Base-by-base conservation (phyloP, 1,140 invertebrate genomes). In the Magallana angulata region DNA sequence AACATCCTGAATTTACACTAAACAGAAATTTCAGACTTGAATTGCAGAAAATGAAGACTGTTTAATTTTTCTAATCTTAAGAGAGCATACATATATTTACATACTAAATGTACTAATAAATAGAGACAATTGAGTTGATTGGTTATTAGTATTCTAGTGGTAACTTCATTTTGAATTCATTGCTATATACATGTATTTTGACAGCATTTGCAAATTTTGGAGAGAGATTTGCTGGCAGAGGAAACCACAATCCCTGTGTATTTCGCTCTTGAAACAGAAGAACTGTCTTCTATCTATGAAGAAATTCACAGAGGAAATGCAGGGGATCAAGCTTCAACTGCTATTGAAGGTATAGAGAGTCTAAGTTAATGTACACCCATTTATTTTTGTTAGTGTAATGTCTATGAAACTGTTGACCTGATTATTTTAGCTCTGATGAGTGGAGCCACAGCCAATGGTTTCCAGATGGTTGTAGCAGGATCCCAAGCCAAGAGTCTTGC, bases 361-460 rank as follows among this genome's bases (percentile, higher is more conserved):
- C 14, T 18, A 16, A 16, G 14, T 18, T 64, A 16, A 64, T 64
- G 18, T 64, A 16, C 14, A 16, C 62, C 14, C 14, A 64, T 16
- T 64, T 14, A 64, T 18, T 64, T 16, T 18, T 48, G 36, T 64
- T 48, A 48, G 2, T 64, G 14, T 64, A 16, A 64, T 3, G 3
- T 64, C 62, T 64, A 5, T 48, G 36, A 48, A 48, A 48, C 36
- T 48, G 5, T 5, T 64, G 1, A 16, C 1, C 18, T 64, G 11
- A 76, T 87, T 90, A 93, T 94, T 87, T 57, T 87, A 96, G 97
- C 97, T 16, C 95, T 99, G 92, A 94, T 98, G 83, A 97, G 97
- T 92, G 97, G 97, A 36, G 96, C 98, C 57, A 97, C 97, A n/a
- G 98, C 98, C 7, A 98, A 98, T 96, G 98, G 98, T 57, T 98